phyloP scores from a whole-genome alignment of 1,140 invertebrate species.

The Trichoplusia ni region DNA sequence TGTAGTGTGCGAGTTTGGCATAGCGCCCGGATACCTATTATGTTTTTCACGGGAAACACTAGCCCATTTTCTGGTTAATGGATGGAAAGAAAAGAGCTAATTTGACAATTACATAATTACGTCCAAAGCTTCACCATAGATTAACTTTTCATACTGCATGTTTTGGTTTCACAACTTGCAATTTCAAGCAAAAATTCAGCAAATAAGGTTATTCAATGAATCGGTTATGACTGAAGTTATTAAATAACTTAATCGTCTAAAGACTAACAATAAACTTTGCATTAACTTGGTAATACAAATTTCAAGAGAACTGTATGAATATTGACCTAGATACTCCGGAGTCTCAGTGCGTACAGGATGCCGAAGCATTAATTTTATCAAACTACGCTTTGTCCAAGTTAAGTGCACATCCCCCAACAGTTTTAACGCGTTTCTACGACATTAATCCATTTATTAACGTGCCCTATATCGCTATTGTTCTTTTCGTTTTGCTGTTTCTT shows the following conservation, averaged over 20 bases:
- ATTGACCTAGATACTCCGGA: constrained; percentile 12
- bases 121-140: neutral
- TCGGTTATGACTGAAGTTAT: too few species aligned
- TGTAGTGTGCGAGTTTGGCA: constrained; percentile 54
- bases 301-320: constrained; percentile 13
- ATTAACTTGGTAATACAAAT: constrained; percentile 13
- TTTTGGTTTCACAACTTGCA: too few species aligned
- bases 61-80: constrained; percentile 47
- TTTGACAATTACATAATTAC: constrained; percentile 14
- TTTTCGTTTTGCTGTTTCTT: constrained; percentile 19
- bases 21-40: constrained; percentile 47
- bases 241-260: neutral
- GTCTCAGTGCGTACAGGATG: neutral
- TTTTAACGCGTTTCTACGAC: neutral
- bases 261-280: constrained; percentile 2
- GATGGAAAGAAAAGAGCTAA: constrained; percentile 35
- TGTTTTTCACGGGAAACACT: constrained; percentile 32
- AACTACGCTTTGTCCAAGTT: constrained; percentile 7
- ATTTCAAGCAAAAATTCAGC: too few species aligned
- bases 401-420: constrained; percentile 14
- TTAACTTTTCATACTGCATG: too few species aligned
- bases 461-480: constrained; percentile 18
- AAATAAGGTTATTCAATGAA: too few species aligned
- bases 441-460: constrained; percentile 8
- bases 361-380: neutral